Evolutionary conservation across 2,113 vertebrate genomes (phyloP).

Genomic region (rat (Rattus norvegicus)): DNA sequence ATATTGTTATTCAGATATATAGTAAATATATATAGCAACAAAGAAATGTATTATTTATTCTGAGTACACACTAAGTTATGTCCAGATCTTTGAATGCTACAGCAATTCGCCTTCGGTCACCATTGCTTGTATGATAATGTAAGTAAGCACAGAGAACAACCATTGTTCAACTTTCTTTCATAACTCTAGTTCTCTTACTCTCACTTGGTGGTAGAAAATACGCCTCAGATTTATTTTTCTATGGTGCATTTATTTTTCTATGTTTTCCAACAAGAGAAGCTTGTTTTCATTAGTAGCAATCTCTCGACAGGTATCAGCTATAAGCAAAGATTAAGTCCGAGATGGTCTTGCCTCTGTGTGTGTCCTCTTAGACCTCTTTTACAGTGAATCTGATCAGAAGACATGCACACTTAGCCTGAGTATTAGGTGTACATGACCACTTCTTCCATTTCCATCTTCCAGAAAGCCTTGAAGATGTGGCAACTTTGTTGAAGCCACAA

Average conservation of each 20-base stretch:
- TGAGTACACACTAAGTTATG: background rate
- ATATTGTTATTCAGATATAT: background rate
- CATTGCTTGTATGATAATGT: background rate
- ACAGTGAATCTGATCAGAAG: background rate
- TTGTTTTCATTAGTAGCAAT: background rate
- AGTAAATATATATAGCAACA: background rate
- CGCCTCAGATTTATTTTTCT: background rate
- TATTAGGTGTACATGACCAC: fast-evolving
- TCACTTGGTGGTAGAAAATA: background rate
- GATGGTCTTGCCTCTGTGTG: background rate
- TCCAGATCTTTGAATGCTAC: background rate
- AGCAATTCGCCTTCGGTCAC: too few relatives aligned
- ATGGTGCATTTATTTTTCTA: background rate
- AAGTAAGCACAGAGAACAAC: background rate
- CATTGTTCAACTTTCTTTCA: background rate
- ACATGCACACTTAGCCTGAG: fast-evolving
- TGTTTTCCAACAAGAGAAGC: background rate
- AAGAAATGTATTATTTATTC: background rate
- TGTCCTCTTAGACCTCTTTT: background rate
- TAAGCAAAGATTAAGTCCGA: background rate
- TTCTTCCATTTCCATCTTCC: background rate
- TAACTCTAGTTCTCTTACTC: too few relatives aligned
- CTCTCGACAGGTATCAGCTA: background rate
- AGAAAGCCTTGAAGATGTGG: background rate
- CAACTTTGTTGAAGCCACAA: background rate